Evolutionary conservation across 2,113 vertebrate species (phyloP).

Genomic region (Xenotilapia caudafasciata): DNA sequence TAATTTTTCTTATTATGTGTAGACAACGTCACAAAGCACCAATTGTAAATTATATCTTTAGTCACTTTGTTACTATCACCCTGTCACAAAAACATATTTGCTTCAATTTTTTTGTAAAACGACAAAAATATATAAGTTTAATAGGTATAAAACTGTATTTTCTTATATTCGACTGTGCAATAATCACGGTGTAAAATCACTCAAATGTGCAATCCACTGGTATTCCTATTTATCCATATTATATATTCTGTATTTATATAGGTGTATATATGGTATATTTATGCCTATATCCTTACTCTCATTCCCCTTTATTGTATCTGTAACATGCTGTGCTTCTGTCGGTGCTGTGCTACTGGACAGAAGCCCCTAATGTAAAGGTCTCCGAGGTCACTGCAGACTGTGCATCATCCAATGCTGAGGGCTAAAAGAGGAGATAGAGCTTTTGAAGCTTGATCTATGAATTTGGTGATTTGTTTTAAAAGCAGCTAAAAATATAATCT

Average conservation of each 20-base stretch:
- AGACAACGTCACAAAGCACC: not conserved
- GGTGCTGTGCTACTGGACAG: not conserved
- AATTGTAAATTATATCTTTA: not conserved
- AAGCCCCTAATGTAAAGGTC: not conserved
- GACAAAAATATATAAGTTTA: not conserved
- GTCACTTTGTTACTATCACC: not conserved
- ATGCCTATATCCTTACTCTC: not conserved
- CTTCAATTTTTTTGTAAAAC: not conserved
- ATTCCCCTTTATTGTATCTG: not conserved
- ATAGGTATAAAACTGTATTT: not conserved
- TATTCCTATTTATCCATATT: not conserved
- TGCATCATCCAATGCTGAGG: not conserved
- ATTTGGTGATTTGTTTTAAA: not conserved
- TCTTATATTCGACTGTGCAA: not conserved
- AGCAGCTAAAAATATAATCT: not conserved
- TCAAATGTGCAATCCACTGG: not conserved
- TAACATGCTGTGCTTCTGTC: not conserved
- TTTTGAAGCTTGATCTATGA: not conserved
- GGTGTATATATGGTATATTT: not conserved
- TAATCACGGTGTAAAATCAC: not conserved
- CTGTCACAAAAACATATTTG: not conserved
- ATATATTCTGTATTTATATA: not conserved
- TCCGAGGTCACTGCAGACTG: not conserved
- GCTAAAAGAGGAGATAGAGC: not conserved
- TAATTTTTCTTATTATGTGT: not conserved